Evolutionary conservation across 2,888 invertebrate genomes (phyloP), one percentile per base, ranked within the genome.

Genomic region (Callimorpha dominula): DNA sequence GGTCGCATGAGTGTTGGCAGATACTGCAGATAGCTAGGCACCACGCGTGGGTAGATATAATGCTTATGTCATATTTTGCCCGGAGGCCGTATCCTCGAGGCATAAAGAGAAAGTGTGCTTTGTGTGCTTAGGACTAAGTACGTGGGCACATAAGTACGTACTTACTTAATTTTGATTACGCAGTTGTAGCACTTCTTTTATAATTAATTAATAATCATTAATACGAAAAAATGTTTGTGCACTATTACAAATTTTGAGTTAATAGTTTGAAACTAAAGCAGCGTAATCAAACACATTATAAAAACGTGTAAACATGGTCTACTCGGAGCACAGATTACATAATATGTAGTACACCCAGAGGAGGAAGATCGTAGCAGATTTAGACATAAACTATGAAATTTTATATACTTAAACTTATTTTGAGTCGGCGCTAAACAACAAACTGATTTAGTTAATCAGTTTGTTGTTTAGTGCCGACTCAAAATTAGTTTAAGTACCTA

Each of bases 41-140:
- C 4, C 43, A 17, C 31, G 65, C 40, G 66, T 66, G 65, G 60
- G 60, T n/a, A 31, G 15, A 60, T 46, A 42, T 54, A 64, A 64
- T 43, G 65, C 49, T 65, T 64, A 71, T 66, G 66, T 65, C 60
- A 66, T 50, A 71, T 50, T 78, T 73, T 70, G 54, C 52, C 65
- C 42, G 17, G 20, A 74, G 31, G 52, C 52, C 62, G 72, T 63
- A 67, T 67, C 67, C 67, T 67, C 42, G 72, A 62, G 12, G 20
- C 63, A 66, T 43, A 63, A 68, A 70, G 64, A 49, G 49, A 69
- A 57, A 73, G 50, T 71, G 54, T 62, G 68, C 43, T 64, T 73
- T 81, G 82, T 79, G 62, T 81, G 68, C 64, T 81, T 82, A 81
- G 82, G 80, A 77, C 80, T 64, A 71, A 77, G 67, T 67, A 67